These are phyloP conservation scores for Eretmocerus hayati DNA, from an alignment of 2,888 invertebrate genomes.

Conservation along the genomic window DNA sequence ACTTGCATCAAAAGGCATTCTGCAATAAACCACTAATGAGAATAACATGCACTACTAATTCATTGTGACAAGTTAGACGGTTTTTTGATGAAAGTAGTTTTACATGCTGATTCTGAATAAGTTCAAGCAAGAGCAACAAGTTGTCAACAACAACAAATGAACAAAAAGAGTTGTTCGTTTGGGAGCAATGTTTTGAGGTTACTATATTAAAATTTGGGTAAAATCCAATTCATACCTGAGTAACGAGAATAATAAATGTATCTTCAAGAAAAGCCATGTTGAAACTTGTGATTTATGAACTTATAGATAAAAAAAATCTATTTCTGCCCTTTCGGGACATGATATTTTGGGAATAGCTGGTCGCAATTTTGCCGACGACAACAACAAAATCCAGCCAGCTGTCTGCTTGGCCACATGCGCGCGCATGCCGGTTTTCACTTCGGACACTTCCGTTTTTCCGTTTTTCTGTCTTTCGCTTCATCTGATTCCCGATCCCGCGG, in stretches of 20 bases:
- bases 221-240: conserved; percentile 55
- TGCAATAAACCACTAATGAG: too few relatives aligned
- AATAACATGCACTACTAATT: too few relatives aligned
- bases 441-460: too few relatives aligned
- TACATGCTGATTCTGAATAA: neutral
- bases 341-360: too few relatives aligned
- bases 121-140: neutral
- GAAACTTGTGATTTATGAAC: conserved; percentile 4
- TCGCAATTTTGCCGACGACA: too few relatives aligned
- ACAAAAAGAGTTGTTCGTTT: neutral
- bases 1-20: neutral
- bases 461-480: too few relatives aligned
- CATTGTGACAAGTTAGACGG: too few relatives aligned
- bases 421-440: too few relatives aligned
- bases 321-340: conserved; percentile 5
- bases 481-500: too few relatives aligned
- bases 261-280: conserved; percentile 79
- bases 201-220: neutral
- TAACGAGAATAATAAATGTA: conserved; percentile 73
- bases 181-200: conserved; percentile 8
- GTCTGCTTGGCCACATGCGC: too few relatives aligned
- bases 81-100: too few relatives aligned
- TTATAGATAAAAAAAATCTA: conserved; percentile 11
- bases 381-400: too few relatives aligned
- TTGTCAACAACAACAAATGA: neutral